Percentiles rank a stretch among this genome's conserved stretches.
These are phyloP conservation scores for Stigmatopora argus DNA, from an alignment of 2,113 vertebrate species.

Conservation along the genomic window DNA sequence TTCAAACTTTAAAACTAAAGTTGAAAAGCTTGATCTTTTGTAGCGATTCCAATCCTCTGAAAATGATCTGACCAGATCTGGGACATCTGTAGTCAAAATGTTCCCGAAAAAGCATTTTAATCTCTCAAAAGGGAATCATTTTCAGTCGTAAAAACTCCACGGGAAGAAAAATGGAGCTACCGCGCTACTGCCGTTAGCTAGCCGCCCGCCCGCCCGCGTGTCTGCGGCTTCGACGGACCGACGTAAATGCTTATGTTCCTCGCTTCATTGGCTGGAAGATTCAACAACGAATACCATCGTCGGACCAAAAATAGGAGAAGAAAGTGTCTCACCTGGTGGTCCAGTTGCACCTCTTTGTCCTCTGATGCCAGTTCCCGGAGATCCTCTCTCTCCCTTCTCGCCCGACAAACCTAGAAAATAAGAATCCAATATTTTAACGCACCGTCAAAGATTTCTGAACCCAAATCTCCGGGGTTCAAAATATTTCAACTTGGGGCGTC, in stretches of 20 bases:
- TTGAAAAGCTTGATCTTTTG: too few relatives aligned
- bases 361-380: slow-evolving; percentile 73
- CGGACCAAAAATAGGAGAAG: neutral
- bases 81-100: slow-evolving; percentile 15
- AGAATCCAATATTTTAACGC: neutral
- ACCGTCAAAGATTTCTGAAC: too few relatives aligned
- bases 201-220: neutral
- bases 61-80: too few relatives aligned
- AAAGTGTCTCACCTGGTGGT: slow-evolving; percentile 77
- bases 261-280: neutral
- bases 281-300: neutral
- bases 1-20: too few relatives aligned
- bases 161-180: slow-evolving; percentile 11
- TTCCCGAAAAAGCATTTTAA: slow-evolving; percentile 29
- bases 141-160: slow-evolving; percentile 11
- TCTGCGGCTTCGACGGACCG: slow-evolving; percentile 15
- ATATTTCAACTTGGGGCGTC: neutral
- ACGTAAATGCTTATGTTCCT: slow-evolving; percentile 2
- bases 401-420: slow-evolving; percentile 77
- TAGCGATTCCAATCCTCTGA: too few relatives aligned
- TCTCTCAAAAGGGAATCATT: slow-evolving; percentile 11
- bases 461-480: too few relatives aligned
- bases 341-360: slow-evolving; percentile 84
- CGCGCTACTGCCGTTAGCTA: slow-evolving; percentile 2
- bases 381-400: slow-evolving; percentile 92